Evolutionary conservation across 2,888 invertebrate species (phyloP), one percentile per base, ranked within the genome.

Genomic region (Amblyjoppa proteus): DNA sequence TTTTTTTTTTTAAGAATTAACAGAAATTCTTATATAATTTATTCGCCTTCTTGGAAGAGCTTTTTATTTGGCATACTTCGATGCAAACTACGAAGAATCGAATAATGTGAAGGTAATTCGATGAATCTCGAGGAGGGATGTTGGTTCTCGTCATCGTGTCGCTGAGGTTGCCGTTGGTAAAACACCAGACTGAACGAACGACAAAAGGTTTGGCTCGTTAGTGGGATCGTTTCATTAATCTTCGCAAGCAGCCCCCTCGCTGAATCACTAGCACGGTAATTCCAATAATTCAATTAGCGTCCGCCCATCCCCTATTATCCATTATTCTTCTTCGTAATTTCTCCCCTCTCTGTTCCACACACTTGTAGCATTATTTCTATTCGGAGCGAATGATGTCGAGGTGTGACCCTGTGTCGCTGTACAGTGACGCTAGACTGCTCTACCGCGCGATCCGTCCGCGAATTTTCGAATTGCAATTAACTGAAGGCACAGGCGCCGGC

Each of bases 261-360:
- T 91, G 90, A 92, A 93, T 93, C 92, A 91, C 90, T 89, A 89
- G 84, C 85, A 87, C 90, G 88, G 90, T 91, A 91, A 93, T 93
- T 92, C 92, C 91, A 89, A 92, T 93, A 91, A 93, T 93, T 93
- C 92, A 91, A 92, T 93, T 92, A 93, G 91, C 89, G 84, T 84
- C 87, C 68, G 84, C 80, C 73, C 68, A 73, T 78, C 79, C 82
- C 82, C 69, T 68, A 28, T 73, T 76, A 77, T 85, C 70, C 64
- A 64, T 64, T 34, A 64, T 66, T 53, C 71, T 68, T 83, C 76
- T 58, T 76, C 49, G 51, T 71, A 58, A 64, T 68, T 64, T 56
- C 61, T 64, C 49, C 41, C 20, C 25, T 38, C 53, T 28, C 31
- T 28, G 38, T 71, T 61, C 7, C 31, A 31, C 25, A 64, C 51